Percentiles rank a stretch among this genome's conserved stretches.
Evolutionary conservation across 2,888 invertebrate species (phyloP).

Genomic region (Clistopyga incitator): DNA sequence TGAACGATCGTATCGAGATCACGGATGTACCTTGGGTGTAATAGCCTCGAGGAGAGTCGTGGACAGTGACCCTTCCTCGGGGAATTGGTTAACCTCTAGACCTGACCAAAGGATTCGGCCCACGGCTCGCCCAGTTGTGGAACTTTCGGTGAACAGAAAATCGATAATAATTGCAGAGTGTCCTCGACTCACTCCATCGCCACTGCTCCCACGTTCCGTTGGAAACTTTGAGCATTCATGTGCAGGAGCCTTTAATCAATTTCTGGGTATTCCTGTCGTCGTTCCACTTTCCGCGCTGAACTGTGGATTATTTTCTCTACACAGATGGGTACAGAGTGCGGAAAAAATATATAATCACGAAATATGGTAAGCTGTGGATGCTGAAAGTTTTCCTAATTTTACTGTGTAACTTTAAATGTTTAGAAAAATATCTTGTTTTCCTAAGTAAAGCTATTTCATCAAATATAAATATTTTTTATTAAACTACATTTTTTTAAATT

Average conservation of each 20-base stretch:
- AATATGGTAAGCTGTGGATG: not conserved
- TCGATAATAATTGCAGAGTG: conserved; percentile 40
- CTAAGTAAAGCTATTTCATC: not conserved
- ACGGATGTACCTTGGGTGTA: conserved; percentile 6
- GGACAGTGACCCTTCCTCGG: conserved; percentile 37
- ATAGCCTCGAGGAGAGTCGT: conserved; percentile 24
- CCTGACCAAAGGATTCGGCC: conserved; percentile 54
- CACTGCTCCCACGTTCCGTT: not conserved
- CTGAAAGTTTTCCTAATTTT: not conserved
- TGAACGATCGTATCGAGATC: conserved; percentile 45
- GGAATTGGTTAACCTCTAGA: conserved; percentile 54
- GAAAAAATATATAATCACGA: not conserved
- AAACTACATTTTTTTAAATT: not conserved
- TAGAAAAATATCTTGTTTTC: not conserved
- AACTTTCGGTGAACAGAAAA: conserved; percentile 12
- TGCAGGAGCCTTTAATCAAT: not conserved
- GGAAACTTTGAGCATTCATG: not conserved
- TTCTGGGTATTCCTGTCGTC: not conserved
- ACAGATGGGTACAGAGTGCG: not conserved
- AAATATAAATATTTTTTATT: not conserved
- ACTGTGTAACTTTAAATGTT: not conserved
- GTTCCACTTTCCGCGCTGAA: not conserved
- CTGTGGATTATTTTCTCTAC: not conserved
- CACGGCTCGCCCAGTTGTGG: conserved; percentile 13
- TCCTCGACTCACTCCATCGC: not conserved